These are phyloP conservation scores for Anabas testudineus DNA, from an alignment of 2,797 vertebrate genomes.

Conservation along the genomic window DNA sequence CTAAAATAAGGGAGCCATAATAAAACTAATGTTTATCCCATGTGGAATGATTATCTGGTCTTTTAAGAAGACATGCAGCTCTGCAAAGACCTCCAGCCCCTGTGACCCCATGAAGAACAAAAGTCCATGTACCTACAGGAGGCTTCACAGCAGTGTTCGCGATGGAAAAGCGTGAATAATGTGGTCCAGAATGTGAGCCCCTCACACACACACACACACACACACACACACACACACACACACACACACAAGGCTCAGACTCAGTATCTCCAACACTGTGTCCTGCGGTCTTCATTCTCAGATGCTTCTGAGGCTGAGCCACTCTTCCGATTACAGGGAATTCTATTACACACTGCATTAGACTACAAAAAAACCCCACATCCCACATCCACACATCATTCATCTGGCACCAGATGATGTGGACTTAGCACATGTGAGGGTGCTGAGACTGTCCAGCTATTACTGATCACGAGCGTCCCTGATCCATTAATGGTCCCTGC, in stretches of 20 bases:
- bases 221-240: too few relatives aligned
- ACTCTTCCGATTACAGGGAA: constrained; percentile 65
- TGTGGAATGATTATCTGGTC: not conserved
- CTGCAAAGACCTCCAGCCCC: constrained; percentile 47
- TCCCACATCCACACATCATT: constrained; percentile 70
- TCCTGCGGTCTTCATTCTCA: constrained; percentile 34
- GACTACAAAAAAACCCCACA: constrained; percentile 72
- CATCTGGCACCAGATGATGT: constrained; percentile 58
- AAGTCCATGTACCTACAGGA: constrained; percentile 15
- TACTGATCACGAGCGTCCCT: constrained; percentile 30
- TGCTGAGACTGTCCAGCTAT: constrained; percentile 46
- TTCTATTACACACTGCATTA: constrained; percentile 80
- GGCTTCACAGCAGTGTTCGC: constrained; percentile 42
- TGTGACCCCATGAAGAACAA: constrained; percentile 38
- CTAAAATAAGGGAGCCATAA: not conserved
- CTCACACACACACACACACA: not conserved
- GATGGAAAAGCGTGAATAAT: constrained; percentile 51
- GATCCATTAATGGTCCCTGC: not conserved
- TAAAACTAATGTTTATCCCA: not conserved
- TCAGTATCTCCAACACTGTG: constrained; percentile 31
- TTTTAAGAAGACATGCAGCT: not conserved
- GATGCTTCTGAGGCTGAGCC: constrained; percentile 54
- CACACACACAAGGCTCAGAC: constrained; percentile 5
- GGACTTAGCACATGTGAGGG: constrained; percentile 56
- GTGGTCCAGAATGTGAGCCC: constrained; percentile 50